Conservation (phyloP, 2,113 vertebrate species). For the Alaudala cheleensis region DNA sequence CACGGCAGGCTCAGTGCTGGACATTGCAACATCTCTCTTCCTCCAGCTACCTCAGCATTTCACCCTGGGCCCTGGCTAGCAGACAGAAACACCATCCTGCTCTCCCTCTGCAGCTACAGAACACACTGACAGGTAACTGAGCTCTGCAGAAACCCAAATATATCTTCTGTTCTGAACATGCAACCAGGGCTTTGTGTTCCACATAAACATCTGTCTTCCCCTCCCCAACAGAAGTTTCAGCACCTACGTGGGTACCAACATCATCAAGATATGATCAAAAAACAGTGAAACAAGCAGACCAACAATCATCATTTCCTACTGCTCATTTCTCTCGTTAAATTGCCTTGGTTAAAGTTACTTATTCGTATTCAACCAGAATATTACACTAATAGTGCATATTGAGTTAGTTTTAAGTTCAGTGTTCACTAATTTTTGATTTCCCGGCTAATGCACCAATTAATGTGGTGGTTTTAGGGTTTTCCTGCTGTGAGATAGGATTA, state of each 20-base stretch:
- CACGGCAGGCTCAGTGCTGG: neutral
- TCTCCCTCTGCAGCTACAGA: neutral
- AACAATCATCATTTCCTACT: neutral
- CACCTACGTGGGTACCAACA: accelerated
- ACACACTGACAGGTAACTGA: neutral
- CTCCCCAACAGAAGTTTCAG: neutral
- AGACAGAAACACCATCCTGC: neutral
- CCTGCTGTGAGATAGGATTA: too few relatives aligned
- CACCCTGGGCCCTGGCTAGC: neutral
- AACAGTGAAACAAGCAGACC: neutral
- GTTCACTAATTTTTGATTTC: too few relatives aligned
- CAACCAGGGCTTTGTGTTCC: neutral
- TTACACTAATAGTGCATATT: neutral
- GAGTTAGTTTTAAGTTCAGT: too few relatives aligned
- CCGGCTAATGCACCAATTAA: too few relatives aligned
- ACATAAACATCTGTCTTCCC: neutral
- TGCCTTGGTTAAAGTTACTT: neutral
- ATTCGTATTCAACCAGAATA: neutral
- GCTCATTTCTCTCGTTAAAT: neutral
- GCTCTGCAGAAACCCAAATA: neutral
- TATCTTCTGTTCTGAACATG: neutral
- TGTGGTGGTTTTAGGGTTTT: too few relatives aligned
- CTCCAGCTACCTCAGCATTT: neutral
- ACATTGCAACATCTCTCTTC: neutral
- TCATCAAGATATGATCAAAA: neutral